Evolutionary conservation across 1,140 invertebrate genomes (phyloP), one percentile per base, ranked within the genome.

Genomic region (Schmidtea mediterranea): DNA sequence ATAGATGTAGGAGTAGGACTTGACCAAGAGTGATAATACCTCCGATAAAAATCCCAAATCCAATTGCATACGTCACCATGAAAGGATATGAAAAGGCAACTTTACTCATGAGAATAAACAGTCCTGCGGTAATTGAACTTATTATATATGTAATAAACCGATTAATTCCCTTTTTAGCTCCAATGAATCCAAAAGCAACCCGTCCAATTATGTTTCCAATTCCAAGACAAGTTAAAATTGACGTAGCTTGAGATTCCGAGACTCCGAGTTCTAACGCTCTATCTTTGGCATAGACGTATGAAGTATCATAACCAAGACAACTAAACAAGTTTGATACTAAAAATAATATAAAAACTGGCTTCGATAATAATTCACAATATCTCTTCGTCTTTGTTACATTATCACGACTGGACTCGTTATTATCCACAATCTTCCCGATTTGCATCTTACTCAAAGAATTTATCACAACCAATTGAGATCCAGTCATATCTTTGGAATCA

Each of bases 41-140:
- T 6, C 40, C 84, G 52, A 94, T 80, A 57, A 84, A 81, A 52
- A 90, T 70, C 46, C 89, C 89, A 63, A 95, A 95, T 54, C 82
- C 75, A 46, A 80, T 72, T 18, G 81, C 73, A 64, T 87, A 80
- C 1, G 73, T 64, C 13, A 81, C 74, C 52, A 86, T 82, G 36
- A 76, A 65, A 1, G 63, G 58, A 56, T 82, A 92, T 12, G 73
- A 72, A 39, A 67, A 59, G 57, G 80, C 82, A 23, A 41, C 22
- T 6, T 10, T 3, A 23, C 40, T 41, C 51, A 89, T 75, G 1
- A 87, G 86, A 3, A 80, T 80, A n/a, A 56, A 48, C 1, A 54
- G 26, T 22, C 36, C 46, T 6, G 40, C 40, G 12, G 22, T 12
- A 23, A 23, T 23, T 23, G 12, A 23, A 10, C 18, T 87, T 47